phyloP scores from a whole-genome alignment of 2,888 invertebrate species.

The Resseliella maxima region DNA sequence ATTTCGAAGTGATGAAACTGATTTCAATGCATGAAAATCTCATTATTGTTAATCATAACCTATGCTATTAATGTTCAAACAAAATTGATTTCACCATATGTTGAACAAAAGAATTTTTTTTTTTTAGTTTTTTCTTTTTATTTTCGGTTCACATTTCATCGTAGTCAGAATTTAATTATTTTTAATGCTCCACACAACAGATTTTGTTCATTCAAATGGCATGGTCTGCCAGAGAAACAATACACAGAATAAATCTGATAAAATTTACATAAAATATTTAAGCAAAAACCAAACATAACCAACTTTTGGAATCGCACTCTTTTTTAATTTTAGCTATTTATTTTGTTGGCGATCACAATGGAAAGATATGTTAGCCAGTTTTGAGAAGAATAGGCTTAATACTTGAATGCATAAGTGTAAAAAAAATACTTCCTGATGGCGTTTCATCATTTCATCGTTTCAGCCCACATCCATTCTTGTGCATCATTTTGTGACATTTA shows the following conservation, averaged over 20 bases:
- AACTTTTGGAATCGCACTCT: too few species aligned
- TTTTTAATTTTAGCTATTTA: neutral
- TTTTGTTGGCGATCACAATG: neutral
- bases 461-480: neutral
- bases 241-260: neutral
- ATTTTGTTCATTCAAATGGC: too few species aligned
- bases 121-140: neutral
- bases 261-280: neutral
- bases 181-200: neutral
- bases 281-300: neutral
- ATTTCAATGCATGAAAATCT: conserved; percentile 11
- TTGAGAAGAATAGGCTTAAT: neutral
- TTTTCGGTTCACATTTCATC: neutral
- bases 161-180: conserved; percentile 1
- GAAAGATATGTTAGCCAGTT: neutral
- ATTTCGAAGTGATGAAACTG: conserved; percentile 34
- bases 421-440: conserved; percentile 23
- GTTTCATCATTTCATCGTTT: neutral
- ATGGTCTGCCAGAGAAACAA: neutral
- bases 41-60: neutral
- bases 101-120: neutral
- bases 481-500: neutral
- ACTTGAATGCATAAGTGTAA: neutral
- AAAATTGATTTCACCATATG: neutral
- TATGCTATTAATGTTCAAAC: neutral